A percentile compares a stretch with the other conserved stretches of the same genome.
Conservation (phyloP, 2,888 invertebrate species). For the Conomelus anceps region DNA sequence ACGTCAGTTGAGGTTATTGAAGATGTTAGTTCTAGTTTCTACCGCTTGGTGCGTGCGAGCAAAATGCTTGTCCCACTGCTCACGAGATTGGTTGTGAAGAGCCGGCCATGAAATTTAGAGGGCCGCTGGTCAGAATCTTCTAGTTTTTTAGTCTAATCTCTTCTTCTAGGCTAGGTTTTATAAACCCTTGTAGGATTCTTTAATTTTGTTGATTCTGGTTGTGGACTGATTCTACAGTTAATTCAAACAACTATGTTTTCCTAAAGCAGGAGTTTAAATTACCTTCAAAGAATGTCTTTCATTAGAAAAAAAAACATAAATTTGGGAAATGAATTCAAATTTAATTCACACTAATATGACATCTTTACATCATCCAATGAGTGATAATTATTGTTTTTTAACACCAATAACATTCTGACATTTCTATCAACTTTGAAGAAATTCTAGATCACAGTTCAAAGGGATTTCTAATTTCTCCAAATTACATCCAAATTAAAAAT, state of each 20-base stretch:
- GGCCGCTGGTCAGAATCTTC: neutral
- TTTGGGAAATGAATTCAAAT: too few relatives aligned
- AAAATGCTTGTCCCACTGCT: conserved; percentile 22
- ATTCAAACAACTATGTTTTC: neutral
- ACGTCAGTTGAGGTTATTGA: neutral
- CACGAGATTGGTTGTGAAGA: conserved; percentile 26
- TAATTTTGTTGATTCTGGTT: neutral
- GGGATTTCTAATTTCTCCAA: too few relatives aligned
- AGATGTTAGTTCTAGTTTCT: neutral
- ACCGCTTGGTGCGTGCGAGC: conserved; percentile 1
- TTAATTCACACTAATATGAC: too few relatives aligned
- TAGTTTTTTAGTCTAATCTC: neutral
- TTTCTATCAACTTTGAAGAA: too few relatives aligned
- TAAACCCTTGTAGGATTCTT: neutral
- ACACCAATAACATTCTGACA: too few relatives aligned
- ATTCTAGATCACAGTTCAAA: too few relatives aligned
- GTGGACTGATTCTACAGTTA: neutral
- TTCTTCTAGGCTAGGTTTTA: neutral
- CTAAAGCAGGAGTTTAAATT: neutral
- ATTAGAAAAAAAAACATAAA: too few relatives aligned
- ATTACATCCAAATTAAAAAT: too few relatives aligned
- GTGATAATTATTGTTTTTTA: too few relatives aligned
- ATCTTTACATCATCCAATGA: too few relatives aligned
- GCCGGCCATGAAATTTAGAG: neutral
- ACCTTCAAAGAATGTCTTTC: too few relatives aligned